Base-by-base conservation (phyloP, 2,888 invertebrate genomes). In the Tenthredo mesomela region DNA sequence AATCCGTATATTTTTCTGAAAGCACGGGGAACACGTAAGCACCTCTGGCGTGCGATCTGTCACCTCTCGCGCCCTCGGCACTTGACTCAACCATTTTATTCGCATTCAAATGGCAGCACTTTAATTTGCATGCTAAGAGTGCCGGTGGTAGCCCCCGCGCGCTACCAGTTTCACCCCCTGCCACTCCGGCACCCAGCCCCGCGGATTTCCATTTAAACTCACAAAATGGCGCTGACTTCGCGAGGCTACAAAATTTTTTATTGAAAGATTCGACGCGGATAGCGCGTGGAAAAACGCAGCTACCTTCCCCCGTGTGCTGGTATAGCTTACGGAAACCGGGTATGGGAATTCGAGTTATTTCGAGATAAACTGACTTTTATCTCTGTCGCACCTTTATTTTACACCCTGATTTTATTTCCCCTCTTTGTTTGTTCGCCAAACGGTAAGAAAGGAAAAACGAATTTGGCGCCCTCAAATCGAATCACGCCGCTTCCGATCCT, bases 61-160 rank as follows among this genome's bases (percentile, higher is more conserved):
- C 91, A 91, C 90, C 89, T 88, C 67, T 82, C 82, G 82, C 82
- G 82, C 82, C 70, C 73, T 71, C 85, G 85, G 78, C 85, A 84
- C 85, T 86, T 85, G 86, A 86, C 86, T 89, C 89, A 89, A 89
- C 89, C 90, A 90, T 93, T 93, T 92, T 92, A 93, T 93, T 92
- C 92, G 90, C 92, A 92, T 93, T 92, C 92, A 92, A 93, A 93
- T 92, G 91, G 92, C 91, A 91, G 92, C 90, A 93, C 92, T 93
- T 93, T 93, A 93, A 93, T 93, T 93, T 93, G 93, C 93, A 93
- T 93, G 93, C 92, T 93, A 93, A 93, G 92, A 93, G 92, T 90
- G 87, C 87, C 87, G 88, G 90, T 88, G 87, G 87, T 87, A 88
- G 87, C 89, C 88, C 88, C 88, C 88, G 89, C 86, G 86, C 87